Conservation (phyloP, 53 echinoderm and acorn worm species). For the Hippasteria phrygiana region DNA sequence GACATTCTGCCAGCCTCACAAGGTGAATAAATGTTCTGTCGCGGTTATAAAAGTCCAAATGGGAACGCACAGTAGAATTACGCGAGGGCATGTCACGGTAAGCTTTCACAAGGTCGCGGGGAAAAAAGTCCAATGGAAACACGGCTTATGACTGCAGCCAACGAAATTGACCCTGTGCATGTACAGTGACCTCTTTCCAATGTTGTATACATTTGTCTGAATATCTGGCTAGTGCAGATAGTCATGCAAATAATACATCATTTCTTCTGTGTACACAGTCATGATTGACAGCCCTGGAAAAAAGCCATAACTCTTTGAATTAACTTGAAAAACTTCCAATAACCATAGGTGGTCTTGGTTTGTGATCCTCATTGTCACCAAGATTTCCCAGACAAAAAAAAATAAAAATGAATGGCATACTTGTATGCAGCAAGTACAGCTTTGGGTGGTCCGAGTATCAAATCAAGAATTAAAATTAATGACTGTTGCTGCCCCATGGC, state of each 20-base stretch:
- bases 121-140: too few species aligned
- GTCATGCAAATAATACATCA: background rate
- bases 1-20: too few species aligned
- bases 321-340: slow-evolving; percentile 10
- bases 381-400: background rate
- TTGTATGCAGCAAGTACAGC: background rate
- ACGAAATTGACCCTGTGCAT: too few species aligned
- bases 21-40: too few species aligned
- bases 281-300: slow-evolving; percentile 7
- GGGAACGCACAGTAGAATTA: too few species aligned
- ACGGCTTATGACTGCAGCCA: too few species aligned
- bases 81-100: too few species aligned
- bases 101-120: too few species aligned
- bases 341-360: slow-evolving; percentile 15
- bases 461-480: slow-evolving; percentile 8
- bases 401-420: background rate
- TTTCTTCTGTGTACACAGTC: background rate
- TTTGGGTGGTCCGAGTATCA: slow-evolving; percentile 51
- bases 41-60: too few species aligned
- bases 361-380: background rate
- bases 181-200: too few species aligned
- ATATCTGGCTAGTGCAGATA: too few species aligned
- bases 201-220: too few species aligned
- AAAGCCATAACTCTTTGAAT: slow-evolving; percentile 20
- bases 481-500: slow-evolving; percentile 3